Conservation (phyloP, 2,797 vertebrate species). For the Brachyalestes nurse region DNA sequence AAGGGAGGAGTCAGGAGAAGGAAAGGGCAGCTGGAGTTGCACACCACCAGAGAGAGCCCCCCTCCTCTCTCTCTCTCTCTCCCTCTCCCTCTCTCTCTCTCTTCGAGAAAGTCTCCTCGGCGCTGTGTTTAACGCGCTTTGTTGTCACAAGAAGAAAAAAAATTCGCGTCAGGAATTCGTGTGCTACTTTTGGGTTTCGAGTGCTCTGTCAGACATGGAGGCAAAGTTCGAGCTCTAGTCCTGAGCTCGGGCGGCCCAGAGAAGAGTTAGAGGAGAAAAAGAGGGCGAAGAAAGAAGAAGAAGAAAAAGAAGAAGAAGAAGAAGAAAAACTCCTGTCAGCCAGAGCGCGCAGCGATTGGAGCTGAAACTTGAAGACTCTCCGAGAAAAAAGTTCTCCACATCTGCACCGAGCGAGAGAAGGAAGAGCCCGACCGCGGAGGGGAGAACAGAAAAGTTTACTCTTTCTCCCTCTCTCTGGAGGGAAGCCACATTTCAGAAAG, state of each 20-base stretch:
- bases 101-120: slow-evolving; percentile 75
- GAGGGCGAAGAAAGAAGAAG: slow-evolving; percentile 60
- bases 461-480: not conserved
- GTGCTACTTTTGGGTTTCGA: slow-evolving; percentile 62
- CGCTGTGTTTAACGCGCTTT: slow-evolving; percentile 71
- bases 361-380: slow-evolving; percentile 64
- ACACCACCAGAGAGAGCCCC: slow-evolving; percentile 63
- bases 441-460: slow-evolving; percentile 34
- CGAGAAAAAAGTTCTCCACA: slow-evolving; percentile 57
- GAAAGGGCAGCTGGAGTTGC: slow-evolving; percentile 81
- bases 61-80: too few relatives aligned
- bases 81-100: slow-evolving; percentile 54
- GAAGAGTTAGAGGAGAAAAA: slow-evolving; percentile 60
- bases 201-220: slow-evolving; percentile 65
- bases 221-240: slow-evolving; percentile 62
- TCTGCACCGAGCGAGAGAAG: slow-evolving; percentile 68
- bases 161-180: slow-evolving; percentile 58
- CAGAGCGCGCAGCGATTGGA: slow-evolving; percentile 66
- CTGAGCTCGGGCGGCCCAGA: slow-evolving; percentile 62
- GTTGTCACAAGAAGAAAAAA: slow-evolving; percentile 49
- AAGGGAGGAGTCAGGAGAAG: slow-evolving; percentile 82
- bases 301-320: slow-evolving; percentile 63
- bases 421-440: slow-evolving; percentile 54
- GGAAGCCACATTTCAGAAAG: slow-evolving; percentile 61
- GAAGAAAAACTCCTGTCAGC: slow-evolving; percentile 71